Base-by-base conservation (phyloP, 2,888 invertebrate genomes). In the Adelognathus sp. region DNA sequence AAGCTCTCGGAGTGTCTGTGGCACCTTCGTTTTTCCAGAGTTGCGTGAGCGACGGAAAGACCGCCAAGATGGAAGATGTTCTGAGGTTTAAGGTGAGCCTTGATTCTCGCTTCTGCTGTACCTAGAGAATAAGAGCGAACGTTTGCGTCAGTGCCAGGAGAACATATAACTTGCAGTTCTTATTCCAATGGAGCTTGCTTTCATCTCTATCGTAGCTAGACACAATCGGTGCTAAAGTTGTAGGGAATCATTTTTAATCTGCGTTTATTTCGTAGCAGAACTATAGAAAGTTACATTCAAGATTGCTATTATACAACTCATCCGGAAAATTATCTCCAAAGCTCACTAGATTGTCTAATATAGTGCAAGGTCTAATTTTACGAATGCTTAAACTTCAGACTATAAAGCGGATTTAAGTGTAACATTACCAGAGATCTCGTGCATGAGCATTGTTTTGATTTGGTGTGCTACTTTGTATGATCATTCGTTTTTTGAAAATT, bases 21-120 rank as follows among this genome's bases (percentile, higher is more conserved):
- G 98, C 98, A 67, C 98, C 98, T 21, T 98, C 98, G 86, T 97
- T 98, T 92, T 98, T 98, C 93, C 98, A 98, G 92, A 97, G 97
- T 84, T 98, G 98, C 93, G 98, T 98, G 88, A 97, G 97, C 88
- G 97, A 98, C 92, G 98, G 98, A 81, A 97, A 98, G 93, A 96
- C 97, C 60, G 98, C 98, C 80, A 96, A 97, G 92, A 97, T 98
- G 96, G 98, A 98, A 93, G 98, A 98, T 92, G 97, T 98, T 76
- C 95, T 97, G 90, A 94, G 98, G 90, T 98, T 97, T 93, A 98
- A 98, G 96, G 97, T 97, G 92, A 92, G 92, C 81, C 69, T 61
- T 27, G 76, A 7, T 54, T 5, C n/a, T 36, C 41, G 16, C 56
- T n/a, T n/a, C n/a, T n/a, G n/a, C n/a, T n/a, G n/a, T n/a, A n/a